phyloP scores from a whole-genome alignment of 2,888 invertebrate genomes.

The Diplolepis rosae region DNA sequence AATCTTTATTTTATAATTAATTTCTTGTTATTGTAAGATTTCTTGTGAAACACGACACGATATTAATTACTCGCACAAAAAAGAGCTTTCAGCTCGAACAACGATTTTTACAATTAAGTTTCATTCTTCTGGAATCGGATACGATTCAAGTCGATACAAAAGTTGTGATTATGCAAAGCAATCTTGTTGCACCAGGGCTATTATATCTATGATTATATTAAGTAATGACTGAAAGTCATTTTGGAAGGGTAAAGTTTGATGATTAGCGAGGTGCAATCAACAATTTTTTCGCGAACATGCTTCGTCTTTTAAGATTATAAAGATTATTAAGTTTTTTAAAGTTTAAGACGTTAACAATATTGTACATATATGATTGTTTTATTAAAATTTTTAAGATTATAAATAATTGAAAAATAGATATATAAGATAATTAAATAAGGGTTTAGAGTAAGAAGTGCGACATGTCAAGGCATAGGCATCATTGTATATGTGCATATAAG shows the following conservation, averaged over 20 bases:
- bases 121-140: constrained; percentile 24
- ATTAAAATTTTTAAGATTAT: constrained; percentile 50
- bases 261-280: constrained; percentile 17
- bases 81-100: constrained; percentile 49
- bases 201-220: not conserved
- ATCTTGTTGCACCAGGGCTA: constrained; percentile 17
- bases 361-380: constrained; percentile 57
- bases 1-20: constrained; percentile 41
- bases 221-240: not conserved
- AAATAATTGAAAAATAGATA: constrained; percentile 40
- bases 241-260: not conserved
- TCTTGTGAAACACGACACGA: constrained; percentile 7
- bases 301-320: constrained; percentile 11
- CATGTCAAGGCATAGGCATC: constrained; percentile 21
- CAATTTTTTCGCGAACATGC: not conserved
- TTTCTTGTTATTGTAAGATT: constrained; percentile 30
- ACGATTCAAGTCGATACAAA: constrained; percentile 1
- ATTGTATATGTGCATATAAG: constrained; percentile 23
- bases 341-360: constrained; percentile 43
- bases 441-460: constrained; percentile 8
- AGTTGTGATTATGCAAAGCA: constrained; percentile 20
- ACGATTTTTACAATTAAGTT: constrained; percentile 49
- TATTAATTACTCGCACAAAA: constrained; percentile 35
- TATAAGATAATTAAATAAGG: constrained; percentile 37
- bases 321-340: constrained; percentile 20